Base-by-base conservation (phyloP, 1,140 invertebrate species). In the Adoxophyes honmai region DNA sequence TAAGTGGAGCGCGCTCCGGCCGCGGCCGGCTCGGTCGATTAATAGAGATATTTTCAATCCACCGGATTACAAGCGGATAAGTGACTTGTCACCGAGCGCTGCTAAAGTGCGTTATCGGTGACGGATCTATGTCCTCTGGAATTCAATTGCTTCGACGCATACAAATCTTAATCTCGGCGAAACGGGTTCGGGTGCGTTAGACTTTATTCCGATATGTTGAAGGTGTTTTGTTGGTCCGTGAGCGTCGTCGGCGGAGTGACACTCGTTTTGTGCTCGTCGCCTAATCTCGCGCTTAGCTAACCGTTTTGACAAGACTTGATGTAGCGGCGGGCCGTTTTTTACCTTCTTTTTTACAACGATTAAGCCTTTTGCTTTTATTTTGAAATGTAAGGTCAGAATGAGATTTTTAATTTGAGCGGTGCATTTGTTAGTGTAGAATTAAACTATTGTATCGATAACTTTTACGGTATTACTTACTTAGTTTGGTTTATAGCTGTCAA, bases 261-360 rank as follows among this genome's bases (percentile, higher is more conserved):
- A 67, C 55, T 83, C 77, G 80, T 81, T 86, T 85, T 86, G 81
- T 86, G 70, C 68, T 81, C 73, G 77, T 83, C 85, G 71, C 68
- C 73, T 86, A 79, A 86, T 85, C 80, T 69, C 69, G 73, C 66
- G 82, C 78, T 88, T 85, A 88, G 78, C 81, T 88, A 88, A 88
- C 82, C 82, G 80, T 85, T 88, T 81, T 79, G 85, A 86, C 81
- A 86, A 78, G 67, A 80, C 80, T 84, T 81, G 85, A 88, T 88
- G 69, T 70, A 68, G 60, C 67, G 81, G 84, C 84, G 79, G 81
- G 60, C 59, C 52, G 64, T 57, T 64, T 62, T 56, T 14, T 33
- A 72, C 53, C 64, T 28, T 28, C 6, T 28, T 28, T 28, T 28
- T 28, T 6, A 28, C 6, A 28, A 28, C 21, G 21, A 28, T 28